Evolutionary conservation across 2,888 invertebrate species (phyloP), one percentile per base, ranked within the genome.

Genomic region (Tridacna crocea): DNA sequence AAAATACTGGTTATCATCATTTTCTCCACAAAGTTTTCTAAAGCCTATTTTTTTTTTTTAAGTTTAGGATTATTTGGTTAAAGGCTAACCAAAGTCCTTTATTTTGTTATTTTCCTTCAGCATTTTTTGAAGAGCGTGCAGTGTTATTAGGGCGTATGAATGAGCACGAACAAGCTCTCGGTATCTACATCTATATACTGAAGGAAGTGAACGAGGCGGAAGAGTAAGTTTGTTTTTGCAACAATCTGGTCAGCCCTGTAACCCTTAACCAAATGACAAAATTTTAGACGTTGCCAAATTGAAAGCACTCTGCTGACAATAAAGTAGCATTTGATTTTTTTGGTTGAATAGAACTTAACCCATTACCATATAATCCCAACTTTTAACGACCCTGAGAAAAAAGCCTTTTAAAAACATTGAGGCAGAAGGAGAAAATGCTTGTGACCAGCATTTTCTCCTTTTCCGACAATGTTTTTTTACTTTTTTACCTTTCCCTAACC

Each of bases 101-200:
- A 4, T 36, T 36, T 36, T 36, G 36, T 36, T 36, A 36, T 36
- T 36, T 36, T 4, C 36, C 36, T 73, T 26, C 65, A 85, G 86
- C 80, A 63, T 79, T 83, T 55, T 83, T 81, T 63, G 83, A 86
- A 66, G 86, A 86, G 78, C 70, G 79, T 48, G 81, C 86, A n/a
- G 75, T 83, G 60, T 46, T 86, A 48, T 72, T 86, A 2, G 86
- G 86, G 1, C 51, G 72, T 11, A 76, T 86, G 81, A 77, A 78
- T 27, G 63, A 68, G 58, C 83, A 86, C 66, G 82, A 83, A 58
- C 73, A 83, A 60, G 79, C 83, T 11, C 75, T 86, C 17, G 86
- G 86, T 55, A 83, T 83, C 27, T 81, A 81, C 63, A 66, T 86
- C 26, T 75, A 83, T 47, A 77, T 83, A 10, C 80, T 86, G 19